Conservation (phyloP, 2,888 invertebrate species). For the Amphipyra berbera region DNA sequence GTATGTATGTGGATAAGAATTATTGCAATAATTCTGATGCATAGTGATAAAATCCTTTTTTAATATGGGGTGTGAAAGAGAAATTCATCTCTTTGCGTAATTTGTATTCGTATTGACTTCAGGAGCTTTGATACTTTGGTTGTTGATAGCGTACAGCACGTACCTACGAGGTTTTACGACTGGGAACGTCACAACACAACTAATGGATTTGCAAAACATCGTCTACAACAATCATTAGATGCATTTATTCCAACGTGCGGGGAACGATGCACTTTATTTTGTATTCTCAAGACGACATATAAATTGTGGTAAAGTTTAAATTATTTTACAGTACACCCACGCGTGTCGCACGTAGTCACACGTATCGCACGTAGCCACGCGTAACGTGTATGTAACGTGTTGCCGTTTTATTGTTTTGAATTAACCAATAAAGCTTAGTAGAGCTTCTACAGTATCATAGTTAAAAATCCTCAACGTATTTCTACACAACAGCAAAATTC, state of each 20-base stretch:
- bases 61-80: too few species aligned
- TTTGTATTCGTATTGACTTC: constrained; percentile 5
- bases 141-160: constrained; percentile 10
- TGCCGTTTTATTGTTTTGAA: too few species aligned
- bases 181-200: constrained; percentile 1
- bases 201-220: constrained; percentile 9
- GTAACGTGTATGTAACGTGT: too few species aligned
- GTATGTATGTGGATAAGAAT: too few species aligned
- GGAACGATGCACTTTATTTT: neutral
- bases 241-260: neutral
- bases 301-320: neutral
- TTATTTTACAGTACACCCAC: neutral
- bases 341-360: too few species aligned
- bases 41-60: too few species aligned
- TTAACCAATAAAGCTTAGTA: too few species aligned
- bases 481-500: constrained; percentile 2
- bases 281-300: neutral
- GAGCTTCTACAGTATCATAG: too few species aligned
- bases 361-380: too few species aligned
- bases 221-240: too few species aligned
- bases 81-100: neutral
- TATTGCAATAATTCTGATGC: too few species aligned
- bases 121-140: constrained; percentile 1
- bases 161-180: constrained; percentile 1
- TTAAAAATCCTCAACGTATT: neutral